Evolutionary conservation across 2,113 vertebrate species (phyloP).

Genomic region (Oreochromis tanganicae): DNA sequence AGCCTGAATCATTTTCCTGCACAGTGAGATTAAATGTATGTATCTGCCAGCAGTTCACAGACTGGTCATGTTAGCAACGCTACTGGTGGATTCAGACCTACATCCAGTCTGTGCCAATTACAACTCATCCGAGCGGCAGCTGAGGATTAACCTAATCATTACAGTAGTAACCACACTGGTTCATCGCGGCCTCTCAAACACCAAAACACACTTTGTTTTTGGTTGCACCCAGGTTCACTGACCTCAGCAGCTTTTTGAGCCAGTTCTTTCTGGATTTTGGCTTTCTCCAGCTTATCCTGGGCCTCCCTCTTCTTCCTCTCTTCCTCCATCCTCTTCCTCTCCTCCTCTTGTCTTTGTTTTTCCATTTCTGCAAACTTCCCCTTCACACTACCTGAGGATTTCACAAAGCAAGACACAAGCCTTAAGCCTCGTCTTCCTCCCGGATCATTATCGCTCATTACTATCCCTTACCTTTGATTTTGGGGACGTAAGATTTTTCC

Average conservation of each 20-base stretch:
- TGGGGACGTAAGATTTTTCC: constrained; percentile 95
- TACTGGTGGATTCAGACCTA: constrained; percentile 15
- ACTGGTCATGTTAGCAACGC: constrained; percentile 18
- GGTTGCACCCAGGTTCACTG: constrained; percentile 61
- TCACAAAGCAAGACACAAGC: background rate
- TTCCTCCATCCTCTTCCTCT: constrained; percentile 85
- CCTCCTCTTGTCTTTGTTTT: constrained; percentile 88
- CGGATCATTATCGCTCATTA: background rate
- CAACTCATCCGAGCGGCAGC: constrained; percentile 46
- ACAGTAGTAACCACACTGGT: background rate
- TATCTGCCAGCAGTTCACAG: background rate
- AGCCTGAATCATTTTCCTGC: background rate
- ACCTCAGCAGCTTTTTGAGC: constrained; percentile 90
- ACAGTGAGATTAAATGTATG: background rate
- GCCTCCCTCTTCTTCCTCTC: constrained; percentile 87
- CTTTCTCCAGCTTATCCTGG: constrained; percentile 91
- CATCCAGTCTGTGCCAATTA: constrained; percentile 20
- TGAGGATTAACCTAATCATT: constrained; percentile 57
- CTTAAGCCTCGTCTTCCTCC: background rate
- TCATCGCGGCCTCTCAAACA: background rate
- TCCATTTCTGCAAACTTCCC: constrained; percentile 98
- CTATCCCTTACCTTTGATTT: constrained; percentile 86
- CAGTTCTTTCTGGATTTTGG: constrained; percentile 91
- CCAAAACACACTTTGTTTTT: background rate
- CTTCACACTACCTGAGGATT: constrained; percentile 88